Evolutionary conservation across 2,888 invertebrate species (phyloP).

Genomic region (Plebejus melissa): DNA sequence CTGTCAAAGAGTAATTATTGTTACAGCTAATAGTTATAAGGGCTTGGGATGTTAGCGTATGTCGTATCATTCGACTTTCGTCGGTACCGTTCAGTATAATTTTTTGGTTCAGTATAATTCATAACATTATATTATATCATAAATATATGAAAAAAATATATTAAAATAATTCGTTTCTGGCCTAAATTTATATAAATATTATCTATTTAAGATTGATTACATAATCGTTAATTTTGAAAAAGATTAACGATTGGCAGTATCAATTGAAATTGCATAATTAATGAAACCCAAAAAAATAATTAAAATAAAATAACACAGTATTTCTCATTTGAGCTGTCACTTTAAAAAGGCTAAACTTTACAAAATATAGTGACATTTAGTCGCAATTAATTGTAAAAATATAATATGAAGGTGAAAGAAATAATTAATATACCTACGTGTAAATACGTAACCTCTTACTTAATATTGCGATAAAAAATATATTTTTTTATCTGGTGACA

Average conservation of each 20-base stretch:
- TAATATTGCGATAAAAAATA: slow-evolving; percentile 27
- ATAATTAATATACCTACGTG: background rate
- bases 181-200: too few species aligned
- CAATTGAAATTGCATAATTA: background rate
- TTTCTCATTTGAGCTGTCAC: background rate
- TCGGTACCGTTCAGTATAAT: background rate
- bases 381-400: background rate
- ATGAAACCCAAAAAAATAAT: background rate
- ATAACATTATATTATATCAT: background rate
- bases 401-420: background rate
- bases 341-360: background rate
- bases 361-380: background rate
- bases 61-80: background rate
- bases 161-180: too few species aligned
- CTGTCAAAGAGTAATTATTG: too few species aligned
- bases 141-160: too few species aligned
- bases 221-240: background rate
- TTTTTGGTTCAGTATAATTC: background rate
- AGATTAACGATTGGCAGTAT: background rate
- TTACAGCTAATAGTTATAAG: too few species aligned
- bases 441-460: slow-evolving; percentile 7
- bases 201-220: background rate
- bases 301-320: background rate
- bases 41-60: background rate
- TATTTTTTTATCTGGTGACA: slow-evolving; percentile 26